Percentiles rank a stretch among this genome's conserved stretches.
Conservation (phyloP, 2,797 vertebrate genomes). For the Chaunax sp. region DNA sequence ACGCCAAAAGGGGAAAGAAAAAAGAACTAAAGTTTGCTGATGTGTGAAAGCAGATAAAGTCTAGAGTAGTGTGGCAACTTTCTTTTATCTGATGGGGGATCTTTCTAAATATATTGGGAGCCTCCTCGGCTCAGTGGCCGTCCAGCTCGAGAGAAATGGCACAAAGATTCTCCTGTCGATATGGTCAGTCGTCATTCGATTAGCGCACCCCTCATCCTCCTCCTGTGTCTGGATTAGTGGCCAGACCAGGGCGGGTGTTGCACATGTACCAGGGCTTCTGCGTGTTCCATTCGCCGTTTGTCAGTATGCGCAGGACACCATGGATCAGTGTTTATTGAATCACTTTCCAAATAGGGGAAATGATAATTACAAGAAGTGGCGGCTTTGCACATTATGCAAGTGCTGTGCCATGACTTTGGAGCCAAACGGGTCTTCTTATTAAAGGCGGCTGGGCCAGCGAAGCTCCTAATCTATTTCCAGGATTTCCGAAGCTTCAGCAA, state of each 20-base stretch:
- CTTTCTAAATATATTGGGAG: conserved; percentile 71
- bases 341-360: conserved; percentile 85
- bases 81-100: conserved; percentile 68
- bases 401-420: conserved; percentile 88
- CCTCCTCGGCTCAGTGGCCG: conserved; percentile 59
- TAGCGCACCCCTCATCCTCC: conserved; percentile 66
- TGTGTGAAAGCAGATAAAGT: conserved; percentile 77
- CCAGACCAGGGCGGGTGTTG: conserved; percentile 39
- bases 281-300: conserved; percentile 71
- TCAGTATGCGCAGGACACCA: conserved; percentile 78
- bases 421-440: conserved; percentile 83
- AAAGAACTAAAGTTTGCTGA: conserved; percentile 71
- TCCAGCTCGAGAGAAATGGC: conserved; percentile 50
- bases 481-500: conserved; percentile 88
- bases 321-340: conserved; percentile 87
- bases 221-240: conserved; percentile 75
- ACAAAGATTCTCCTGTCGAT: conserved; percentile 74
- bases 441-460: conserved; percentile 78
- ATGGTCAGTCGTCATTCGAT: conserved; percentile 81
- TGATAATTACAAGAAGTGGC: conserved; percentile 85
- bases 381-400: conserved; percentile 85
- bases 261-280: conserved; percentile 54
- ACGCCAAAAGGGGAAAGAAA: conserved; percentile 51
- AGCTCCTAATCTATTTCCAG: conserved; percentile 87
- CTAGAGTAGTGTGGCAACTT: conserved; percentile 57